These are phyloP conservation scores for Channallabes apus DNA, from an alignment of 2,797 vertebrate genomes.

Conservation along the genomic window DNA sequence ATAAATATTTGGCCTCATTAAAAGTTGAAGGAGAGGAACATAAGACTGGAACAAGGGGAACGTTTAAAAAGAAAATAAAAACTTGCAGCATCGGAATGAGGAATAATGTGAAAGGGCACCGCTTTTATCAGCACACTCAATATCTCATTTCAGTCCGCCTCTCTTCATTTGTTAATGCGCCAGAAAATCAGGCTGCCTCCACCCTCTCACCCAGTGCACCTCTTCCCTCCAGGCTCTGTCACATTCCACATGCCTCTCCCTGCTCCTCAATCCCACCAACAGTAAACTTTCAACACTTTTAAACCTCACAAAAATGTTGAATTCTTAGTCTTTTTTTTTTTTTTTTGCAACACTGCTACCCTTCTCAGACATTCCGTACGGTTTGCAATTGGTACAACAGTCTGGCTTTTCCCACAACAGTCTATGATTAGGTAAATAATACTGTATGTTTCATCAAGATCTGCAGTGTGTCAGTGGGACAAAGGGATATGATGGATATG, in stretches of 20 bases:
- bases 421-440: conserved; percentile 42
- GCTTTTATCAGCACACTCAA: conserved; percentile 19
- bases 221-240: conserved; percentile 19
- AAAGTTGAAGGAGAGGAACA: too few relatives aligned
- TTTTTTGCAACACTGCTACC: background rate
- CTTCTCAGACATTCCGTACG: background rate
- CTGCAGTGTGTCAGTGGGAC: conserved; percentile 47
- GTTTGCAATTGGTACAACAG: background rate
- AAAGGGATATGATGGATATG: background rate
- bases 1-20: background rate
- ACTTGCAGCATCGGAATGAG: conserved; percentile 8
- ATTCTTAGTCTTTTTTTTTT: background rate
- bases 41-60: background rate
- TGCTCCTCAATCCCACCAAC: background rate
- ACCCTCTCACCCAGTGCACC: conserved; percentile 4
- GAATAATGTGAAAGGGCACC: background rate
- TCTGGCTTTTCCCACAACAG: background rate
- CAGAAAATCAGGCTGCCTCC: background rate
- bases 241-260: conserved; percentile 41
- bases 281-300: background rate
- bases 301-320: background rate
- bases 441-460: conserved; percentile 19
- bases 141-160: conserved; percentile 18
- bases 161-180: conserved; percentile 9
- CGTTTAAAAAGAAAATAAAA: too few relatives aligned